phyloP scores from a whole-genome alignment of 1,140 invertebrate genomes.

The Stratiolaelaps scimitus region DNA sequence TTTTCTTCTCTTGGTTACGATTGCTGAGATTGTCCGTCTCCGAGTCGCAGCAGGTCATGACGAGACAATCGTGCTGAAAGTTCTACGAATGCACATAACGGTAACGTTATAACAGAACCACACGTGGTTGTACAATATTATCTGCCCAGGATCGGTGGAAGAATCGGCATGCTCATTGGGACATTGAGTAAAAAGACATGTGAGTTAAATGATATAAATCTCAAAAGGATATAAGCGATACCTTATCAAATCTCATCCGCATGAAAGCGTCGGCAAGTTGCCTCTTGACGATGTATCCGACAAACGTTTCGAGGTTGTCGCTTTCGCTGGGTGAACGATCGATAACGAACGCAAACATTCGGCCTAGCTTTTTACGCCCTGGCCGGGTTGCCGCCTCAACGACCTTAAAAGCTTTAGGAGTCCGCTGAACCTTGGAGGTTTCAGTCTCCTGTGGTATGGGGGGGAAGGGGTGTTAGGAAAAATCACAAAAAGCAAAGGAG shows the following conservation, averaged over 20 bases:
- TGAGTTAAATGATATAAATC: too few species aligned
- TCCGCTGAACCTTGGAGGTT: neutral
- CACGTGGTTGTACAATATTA: too few species aligned
- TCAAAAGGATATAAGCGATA: too few species aligned
- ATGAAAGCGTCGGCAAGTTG: slow-evolving; percentile 4
- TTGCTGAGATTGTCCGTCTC: slow-evolving; percentile 9
- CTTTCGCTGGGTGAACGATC: neutral
- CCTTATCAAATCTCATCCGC: slow-evolving; percentile 25
- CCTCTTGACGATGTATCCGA: neutral
- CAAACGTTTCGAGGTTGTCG: neutral
- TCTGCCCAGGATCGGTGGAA: neutral
- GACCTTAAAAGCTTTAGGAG: slow-evolving; percentile 3
- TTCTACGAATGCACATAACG: neutral
- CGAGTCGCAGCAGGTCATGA: slow-evolving; percentile 10
- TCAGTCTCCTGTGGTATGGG: too few species aligned
- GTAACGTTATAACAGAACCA: neutral
- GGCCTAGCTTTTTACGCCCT: neutral
- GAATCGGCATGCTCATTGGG: neutral
- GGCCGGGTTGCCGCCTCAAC: neutral
- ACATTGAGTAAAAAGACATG: neutral
- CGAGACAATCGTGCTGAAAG: neutral
- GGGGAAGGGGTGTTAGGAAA: too few species aligned
- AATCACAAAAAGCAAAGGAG: too few species aligned
- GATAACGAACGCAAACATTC: slow-evolving; percentile 10
- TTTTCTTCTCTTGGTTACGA: neutral